These are phyloP conservation scores for Hormiphora californensis DNA, from an alignment of 37 sponge, comb jelly and placozoan genomes.

Conservation along the genomic window DNA sequence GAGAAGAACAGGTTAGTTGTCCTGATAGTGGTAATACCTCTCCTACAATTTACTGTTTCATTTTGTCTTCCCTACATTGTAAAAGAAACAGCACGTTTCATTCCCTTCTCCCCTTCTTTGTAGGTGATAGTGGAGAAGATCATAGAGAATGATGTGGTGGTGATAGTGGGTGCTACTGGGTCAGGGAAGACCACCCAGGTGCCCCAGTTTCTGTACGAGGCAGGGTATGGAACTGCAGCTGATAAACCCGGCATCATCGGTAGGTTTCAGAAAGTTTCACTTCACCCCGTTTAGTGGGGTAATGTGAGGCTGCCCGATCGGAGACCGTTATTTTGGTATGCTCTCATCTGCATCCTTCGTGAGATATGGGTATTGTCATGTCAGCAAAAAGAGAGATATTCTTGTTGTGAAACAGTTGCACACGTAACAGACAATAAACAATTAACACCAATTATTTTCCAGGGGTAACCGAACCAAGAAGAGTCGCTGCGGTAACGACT, in stretches of 20 bases:
- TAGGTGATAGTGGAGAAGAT: slow-evolving; percentile 73
- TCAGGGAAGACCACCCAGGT: slow-evolving; percentile 97
- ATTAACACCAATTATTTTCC: background rate
- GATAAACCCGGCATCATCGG: slow-evolving; percentile 26
- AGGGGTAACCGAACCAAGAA: slow-evolving; percentile 86
- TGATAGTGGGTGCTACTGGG: slow-evolving; percentile 88
- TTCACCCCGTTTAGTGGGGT: too few relatives aligned
- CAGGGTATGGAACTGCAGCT: slow-evolving; percentile 68
- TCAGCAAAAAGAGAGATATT: too few relatives aligned
- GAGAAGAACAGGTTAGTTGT: slow-evolving; percentile 70
- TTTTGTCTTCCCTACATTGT: too few relatives aligned
- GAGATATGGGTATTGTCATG: background rate
- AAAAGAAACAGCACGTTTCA: too few relatives aligned
- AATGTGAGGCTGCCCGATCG: too few relatives aligned
- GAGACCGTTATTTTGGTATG: background rate
- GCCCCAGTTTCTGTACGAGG: slow-evolving; percentile 94
- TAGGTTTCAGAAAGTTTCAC: too few relatives aligned
- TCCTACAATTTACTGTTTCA: too few relatives aligned
- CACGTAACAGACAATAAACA: too few relatives aligned
- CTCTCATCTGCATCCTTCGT: background rate
- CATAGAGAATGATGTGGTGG: slow-evolving; percentile 62
- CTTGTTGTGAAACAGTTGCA: too few relatives aligned
- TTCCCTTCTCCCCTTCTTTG: too few relatives aligned
- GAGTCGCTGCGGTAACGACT: slow-evolving; percentile 88
- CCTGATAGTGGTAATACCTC: too few relatives aligned